Evolutionary conservation across 2,888 invertebrate genomes (phyloP), one percentile per base, ranked within the genome.

Genomic region (Eulithis testata): DNA sequence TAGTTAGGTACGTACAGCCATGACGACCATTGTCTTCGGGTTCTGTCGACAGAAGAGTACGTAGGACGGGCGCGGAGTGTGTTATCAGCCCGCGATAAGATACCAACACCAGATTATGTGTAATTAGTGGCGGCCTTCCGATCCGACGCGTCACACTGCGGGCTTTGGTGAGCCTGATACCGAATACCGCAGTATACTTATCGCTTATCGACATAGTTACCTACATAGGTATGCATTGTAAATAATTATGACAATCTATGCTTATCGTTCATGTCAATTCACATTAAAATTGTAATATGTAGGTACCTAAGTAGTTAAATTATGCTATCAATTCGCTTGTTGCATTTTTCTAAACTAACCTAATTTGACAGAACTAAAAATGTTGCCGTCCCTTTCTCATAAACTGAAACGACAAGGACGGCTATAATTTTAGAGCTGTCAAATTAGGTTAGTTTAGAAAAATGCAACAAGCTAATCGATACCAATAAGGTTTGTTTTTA

Each of bases 101-200:
- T 86, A 47, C 12, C 7, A 12, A 82, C 64, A 70, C 51, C 68
- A 78, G 85, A 86, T 84, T 85, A 82, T 73, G 69, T 74, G 84
- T 87, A 89, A 91, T 89, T 89, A 85, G 76, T 70, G 68, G 64
- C 77, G 43, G 70, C 74, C 74, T 77, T 76, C 69, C 68, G 81
- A 65, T 76, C 69, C 68, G 81, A 65, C 84, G 83, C 91, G 92
- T 92, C 92, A 92, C 76, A 91, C 89, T 92, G 92, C 92, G 90
- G 90, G 79, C 80, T 82, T 83, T 76, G 68, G 75, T 73, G 68
- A 66, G 49, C 69, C 73, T 73, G 85, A 86, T 88, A 89, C 75
- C 11, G 68, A 79, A 83, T 90, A 82, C 91, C 88, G 91, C 91
- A 90, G 81, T 84, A 81, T 84, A 74, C 73, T 82, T 87, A 89